phyloP scores from a whole-genome alignment of 2,888 invertebrate genomes.

The Sepiola atlantica region DNA sequence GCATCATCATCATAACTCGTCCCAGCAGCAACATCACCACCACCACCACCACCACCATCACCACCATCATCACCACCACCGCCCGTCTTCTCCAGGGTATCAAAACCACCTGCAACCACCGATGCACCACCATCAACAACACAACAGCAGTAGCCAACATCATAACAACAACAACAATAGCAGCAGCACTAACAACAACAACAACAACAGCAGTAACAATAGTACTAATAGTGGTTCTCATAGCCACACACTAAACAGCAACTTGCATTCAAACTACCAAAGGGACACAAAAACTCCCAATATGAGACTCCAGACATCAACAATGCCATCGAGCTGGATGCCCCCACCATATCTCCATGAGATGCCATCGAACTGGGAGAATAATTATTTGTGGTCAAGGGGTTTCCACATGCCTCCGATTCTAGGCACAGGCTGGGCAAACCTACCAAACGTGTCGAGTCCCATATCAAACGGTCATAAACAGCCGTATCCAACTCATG shows the following conservation, averaged over 20 bases:
- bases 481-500: background rate
- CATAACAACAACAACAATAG: background rate
- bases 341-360: slow-evolving; percentile 35
- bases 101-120: background rate
- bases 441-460: slow-evolving; percentile 21
- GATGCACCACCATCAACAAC: background rate
- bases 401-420: slow-evolving; percentile 35
- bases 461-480: slow-evolving; percentile 39
- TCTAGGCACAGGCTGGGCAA: slow-evolving; percentile 36
- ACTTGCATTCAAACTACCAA: background rate
- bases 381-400: slow-evolving; percentile 38
- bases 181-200: background rate
- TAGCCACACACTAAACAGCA: background rate
- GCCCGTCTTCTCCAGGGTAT: background rate
- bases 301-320: slow-evolving; percentile 23
- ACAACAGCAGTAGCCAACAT: background rate
- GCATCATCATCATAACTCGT: background rate
- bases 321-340: slow-evolving; percentile 16
- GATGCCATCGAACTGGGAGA: slow-evolving; percentile 36
- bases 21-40: slow-evolving; percentile 32
- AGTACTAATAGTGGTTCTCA: background rate
- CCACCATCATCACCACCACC: background rate
- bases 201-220: background rate
- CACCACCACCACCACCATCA: slow-evolving; percentile 32
- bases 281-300: slow-evolving; percentile 23